Percentiles rank a stretch among this genome's conserved stretches.
These are phyloP conservation scores for Malachius bipustulatus DNA, from an alignment of 2,888 invertebrate genomes.

Conservation along the genomic window DNA sequence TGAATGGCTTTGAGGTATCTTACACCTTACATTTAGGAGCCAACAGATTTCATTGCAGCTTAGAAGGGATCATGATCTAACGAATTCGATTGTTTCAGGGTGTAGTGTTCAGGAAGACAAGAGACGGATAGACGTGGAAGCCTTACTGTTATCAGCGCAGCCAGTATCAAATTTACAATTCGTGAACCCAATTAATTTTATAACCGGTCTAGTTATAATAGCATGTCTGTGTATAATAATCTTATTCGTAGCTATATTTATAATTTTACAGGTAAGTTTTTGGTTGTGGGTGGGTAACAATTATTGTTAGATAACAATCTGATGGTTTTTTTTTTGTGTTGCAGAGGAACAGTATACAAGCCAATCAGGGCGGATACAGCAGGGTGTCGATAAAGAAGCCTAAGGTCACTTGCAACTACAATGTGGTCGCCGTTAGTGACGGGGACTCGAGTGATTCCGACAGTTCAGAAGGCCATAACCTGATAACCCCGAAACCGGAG, in stretches of 20 bases:
- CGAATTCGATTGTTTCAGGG: conserved; percentile 28
- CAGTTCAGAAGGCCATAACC: conserved; percentile 32
- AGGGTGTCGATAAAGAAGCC: conserved; percentile 38
- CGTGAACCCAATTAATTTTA: conserved; percentile 45
- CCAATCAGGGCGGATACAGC: conserved; percentile 33
- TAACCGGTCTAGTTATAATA: conserved; percentile 54
- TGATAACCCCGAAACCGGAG: conserved; percentile 29
- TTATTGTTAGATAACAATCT: neutral
- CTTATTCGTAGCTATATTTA: conserved; percentile 57
- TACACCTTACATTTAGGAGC: no score
- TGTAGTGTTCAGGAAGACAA: conserved; percentile 36
- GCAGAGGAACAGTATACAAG: conserved; percentile 34
- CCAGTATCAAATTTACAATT: conserved; percentile 36
- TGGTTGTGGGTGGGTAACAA: neutral
- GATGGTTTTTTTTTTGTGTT: conserved; percentile 19
- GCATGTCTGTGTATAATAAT: conserved; percentile 57
- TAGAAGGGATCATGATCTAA: no score
- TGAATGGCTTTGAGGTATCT: no score
- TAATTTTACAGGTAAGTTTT: conserved; percentile 55
- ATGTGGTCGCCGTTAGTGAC: conserved; percentile 36
- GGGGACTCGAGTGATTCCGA: conserved; percentile 35
- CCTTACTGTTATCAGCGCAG: conserved; percentile 34
- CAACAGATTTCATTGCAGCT: no score
- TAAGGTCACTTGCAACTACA: conserved; percentile 38
- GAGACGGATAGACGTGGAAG: conserved; percentile 35